A percentile compares a stretch with the other conserved stretches of the same genome.
These are phyloP conservation scores for Florisuga fusca DNA, from an alignment of 2,797 vertebrate species.

Conservation along the genomic window DNA sequence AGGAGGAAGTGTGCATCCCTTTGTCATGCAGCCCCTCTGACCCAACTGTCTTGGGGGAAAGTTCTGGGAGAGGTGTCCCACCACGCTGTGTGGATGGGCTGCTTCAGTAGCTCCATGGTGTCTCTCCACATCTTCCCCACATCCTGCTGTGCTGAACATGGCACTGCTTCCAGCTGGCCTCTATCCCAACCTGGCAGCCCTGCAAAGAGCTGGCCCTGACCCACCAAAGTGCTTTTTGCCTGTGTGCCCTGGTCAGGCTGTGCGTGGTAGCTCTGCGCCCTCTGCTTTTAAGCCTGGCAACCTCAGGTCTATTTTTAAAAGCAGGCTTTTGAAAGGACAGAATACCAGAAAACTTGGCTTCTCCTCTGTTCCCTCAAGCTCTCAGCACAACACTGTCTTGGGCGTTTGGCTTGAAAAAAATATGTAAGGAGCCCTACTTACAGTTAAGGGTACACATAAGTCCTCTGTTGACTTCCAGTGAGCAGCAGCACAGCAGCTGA, in stretches of 20 bases:
- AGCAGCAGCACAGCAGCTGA: constrained; percentile 43
- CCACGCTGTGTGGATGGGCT: fast-evolving
- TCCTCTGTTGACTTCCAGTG: constrained; percentile 37
- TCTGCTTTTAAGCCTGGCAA: background rate
- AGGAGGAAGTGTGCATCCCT: fast-evolving
- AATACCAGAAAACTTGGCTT: background rate
- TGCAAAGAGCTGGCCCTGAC: background rate
- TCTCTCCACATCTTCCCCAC: fast-evolving
- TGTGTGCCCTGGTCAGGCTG: background rate
- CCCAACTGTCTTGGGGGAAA: background rate
- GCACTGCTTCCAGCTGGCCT: background rate
- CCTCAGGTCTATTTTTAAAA: background rate
- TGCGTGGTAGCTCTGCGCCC: fast-evolving
- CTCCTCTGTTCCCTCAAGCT: background rate
- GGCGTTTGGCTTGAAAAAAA: background rate
- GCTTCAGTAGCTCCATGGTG: background rate
- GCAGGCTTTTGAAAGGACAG: background rate
- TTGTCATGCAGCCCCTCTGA: background rate
- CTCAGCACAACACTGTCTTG: background rate
- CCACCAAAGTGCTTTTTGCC: fast-evolving
- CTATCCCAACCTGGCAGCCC: background rate
- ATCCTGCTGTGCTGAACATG: background rate
- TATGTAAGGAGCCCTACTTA: background rate
- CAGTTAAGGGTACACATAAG: constrained; percentile 36
- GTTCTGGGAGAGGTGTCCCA: background rate